These are phyloP conservation scores for Conus betulinus DNA, from an alignment of 1,140 invertebrate species.

Conservation along the genomic window DNA sequence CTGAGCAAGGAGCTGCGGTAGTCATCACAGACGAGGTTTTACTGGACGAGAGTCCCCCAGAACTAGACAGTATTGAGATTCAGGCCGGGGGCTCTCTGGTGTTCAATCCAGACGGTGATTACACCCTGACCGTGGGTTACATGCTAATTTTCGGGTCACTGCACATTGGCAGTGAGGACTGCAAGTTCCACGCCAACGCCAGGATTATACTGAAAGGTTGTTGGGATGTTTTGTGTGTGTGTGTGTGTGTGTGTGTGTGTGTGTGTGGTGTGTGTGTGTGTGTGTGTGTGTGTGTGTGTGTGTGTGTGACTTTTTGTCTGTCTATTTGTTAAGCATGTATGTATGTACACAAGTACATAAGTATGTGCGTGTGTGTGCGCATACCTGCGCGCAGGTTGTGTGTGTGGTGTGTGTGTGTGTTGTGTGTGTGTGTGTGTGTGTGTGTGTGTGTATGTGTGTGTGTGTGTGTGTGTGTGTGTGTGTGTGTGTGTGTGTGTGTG, in stretches of 20 bases:
- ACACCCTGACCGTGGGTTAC: conserved; percentile 10
- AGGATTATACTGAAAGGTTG: conserved; percentile 29
- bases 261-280: not conserved
- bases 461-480: not conserved
- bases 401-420: not conserved
- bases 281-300: not conserved
- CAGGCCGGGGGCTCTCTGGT: conserved; percentile 30
- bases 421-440: not conserved
- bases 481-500: too few species aligned
- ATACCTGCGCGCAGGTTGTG: not conserved
- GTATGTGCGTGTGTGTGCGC: not conserved
- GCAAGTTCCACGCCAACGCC: conserved; percentile 33
- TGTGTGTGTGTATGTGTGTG: not conserved
- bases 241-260: not conserved
- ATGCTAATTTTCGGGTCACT: conserved; percentile 39
- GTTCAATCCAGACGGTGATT: conserved; percentile 31
- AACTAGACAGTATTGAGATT: conserved; percentile 35
- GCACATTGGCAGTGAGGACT: conserved; percentile 43
- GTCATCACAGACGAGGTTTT: conserved; percentile 28
- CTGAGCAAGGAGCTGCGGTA: not conserved
- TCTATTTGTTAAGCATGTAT: not conserved
- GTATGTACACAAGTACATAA: not conserved
- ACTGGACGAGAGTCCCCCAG: conserved; percentile 44
- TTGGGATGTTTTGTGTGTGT: not conserved
- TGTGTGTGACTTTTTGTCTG: too few species aligned